phyloP scores from a whole-genome alignment of 2,113 vertebrate species.

The Pteropus alecto region DNA sequence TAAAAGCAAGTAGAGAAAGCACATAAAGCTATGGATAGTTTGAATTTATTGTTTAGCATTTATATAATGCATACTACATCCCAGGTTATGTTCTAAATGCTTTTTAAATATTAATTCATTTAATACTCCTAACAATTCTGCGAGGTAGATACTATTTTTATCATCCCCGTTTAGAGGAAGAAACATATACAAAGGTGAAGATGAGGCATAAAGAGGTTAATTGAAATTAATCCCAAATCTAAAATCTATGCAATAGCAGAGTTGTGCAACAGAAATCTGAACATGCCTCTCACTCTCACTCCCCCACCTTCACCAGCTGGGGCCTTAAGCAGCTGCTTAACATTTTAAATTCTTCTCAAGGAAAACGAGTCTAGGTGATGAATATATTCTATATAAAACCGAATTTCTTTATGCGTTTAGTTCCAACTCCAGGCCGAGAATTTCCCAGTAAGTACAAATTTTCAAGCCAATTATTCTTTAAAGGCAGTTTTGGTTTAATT shows the following conservation, averaged over 20 bases:
- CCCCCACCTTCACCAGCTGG: not conserved
- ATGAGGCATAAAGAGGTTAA: not conserved
- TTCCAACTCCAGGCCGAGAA: not conserved
- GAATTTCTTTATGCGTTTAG: not conserved
- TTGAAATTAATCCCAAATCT: not conserved
- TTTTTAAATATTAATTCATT: not conserved
- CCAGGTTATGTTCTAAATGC: not conserved
- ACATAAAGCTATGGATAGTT: not conserved
- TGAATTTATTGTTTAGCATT: not conserved
- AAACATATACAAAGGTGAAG: not conserved
- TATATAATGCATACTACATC: not conserved
- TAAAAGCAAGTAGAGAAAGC: not conserved
- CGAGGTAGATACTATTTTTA: not conserved
- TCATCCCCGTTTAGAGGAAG: not conserved
- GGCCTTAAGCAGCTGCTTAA: not conserved
- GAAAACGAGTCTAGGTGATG: not conserved
- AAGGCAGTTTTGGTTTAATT: not conserved
- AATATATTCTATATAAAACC: not conserved
- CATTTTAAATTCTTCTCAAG: not conserved
- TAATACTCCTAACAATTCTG: not conserved
- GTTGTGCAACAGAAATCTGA: not conserved
- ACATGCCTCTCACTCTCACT: not conserved
- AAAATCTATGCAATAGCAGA: not conserved
- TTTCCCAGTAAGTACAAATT: not conserved
- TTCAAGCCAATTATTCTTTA: not conserved